These are phyloP conservation scores for Tuta absoluta DNA, from an alignment of 2,888 invertebrate species.

Conservation along the genomic window DNA sequence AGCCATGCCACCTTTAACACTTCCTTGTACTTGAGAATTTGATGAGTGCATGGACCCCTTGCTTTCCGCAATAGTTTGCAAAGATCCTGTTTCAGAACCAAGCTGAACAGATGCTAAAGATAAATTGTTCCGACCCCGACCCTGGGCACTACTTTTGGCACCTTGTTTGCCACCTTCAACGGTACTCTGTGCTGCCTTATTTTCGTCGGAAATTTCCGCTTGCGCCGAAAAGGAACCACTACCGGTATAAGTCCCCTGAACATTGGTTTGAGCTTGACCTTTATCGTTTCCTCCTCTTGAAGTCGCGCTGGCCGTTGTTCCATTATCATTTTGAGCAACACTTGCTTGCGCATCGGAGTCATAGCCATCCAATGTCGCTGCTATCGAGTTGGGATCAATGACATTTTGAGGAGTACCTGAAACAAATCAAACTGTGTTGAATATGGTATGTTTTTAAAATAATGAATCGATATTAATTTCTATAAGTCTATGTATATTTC, in stretches of 20 bases:
- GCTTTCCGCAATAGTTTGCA: constrained; percentile 88
- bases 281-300: constrained; percentile 88
- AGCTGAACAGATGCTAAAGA: constrained; percentile 90
- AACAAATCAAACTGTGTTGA: constrained; percentile 33
- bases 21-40: constrained; percentile 89
- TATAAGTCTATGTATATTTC: no score
- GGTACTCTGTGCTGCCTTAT: constrained; percentile 86
- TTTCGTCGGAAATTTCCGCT: constrained; percentile 88
- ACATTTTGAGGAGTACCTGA: constrained; percentile 67
- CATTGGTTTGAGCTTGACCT: constrained; percentile 90
- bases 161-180: constrained; percentile 88
- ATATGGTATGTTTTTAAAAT: background rate
- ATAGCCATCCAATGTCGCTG: constrained; percentile 77
- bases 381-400: constrained; percentile 61
- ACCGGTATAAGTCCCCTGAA: constrained; percentile 89
- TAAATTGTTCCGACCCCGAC: constrained; percentile 86
- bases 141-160: constrained; percentile 88
- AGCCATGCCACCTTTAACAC: constrained; percentile 90
- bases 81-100: constrained; percentile 87
- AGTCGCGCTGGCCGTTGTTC: constrained; percentile 88
- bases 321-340: constrained; percentile 79
- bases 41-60: constrained; percentile 89
- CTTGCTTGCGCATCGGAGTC: constrained; percentile 88
- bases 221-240: constrained; percentile 91
- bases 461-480: background rate